Evolutionary conservation across 2,797 vertebrate species (phyloP), one percentile per base, ranked within the genome.

Genomic region (Sebastiscus albofasciatus): DNA sequence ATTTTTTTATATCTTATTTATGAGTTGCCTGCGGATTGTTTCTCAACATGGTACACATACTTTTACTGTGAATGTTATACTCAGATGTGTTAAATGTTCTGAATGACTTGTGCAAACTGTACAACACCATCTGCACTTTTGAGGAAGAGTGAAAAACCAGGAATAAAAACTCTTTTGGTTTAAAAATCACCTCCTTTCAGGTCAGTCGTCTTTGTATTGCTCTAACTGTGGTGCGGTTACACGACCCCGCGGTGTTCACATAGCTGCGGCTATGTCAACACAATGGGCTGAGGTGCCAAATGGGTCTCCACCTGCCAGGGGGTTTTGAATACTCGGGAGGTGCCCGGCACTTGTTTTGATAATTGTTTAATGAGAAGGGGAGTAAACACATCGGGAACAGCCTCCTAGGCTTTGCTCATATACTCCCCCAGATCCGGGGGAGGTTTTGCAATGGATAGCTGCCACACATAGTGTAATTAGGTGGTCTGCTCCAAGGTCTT

Each of bases 1-100:
- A 93, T 95, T 96, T 96, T 72, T 96, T 96, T 96, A 94, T 96
- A 96, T 93, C 92, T 95, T 96, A 96, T 96, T 96, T 95, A 96
- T 96, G 92, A 95, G 93, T 94, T 94, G 94, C 94, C 93, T 94
- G 93, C 87, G 66, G 88, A 94, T 85, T 91, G 84, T 92, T 94
- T 92, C 91, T 95, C 88, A 93, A 92, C 93, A 94, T 92, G 76
- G 80, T 94, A 87, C 93, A 94, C 92, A 93, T 86, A 80, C 11
- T 80, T 92, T 89, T 92, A 94, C 88, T 87, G 88, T 87, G 87
- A 81, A 87, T 90, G 84, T 91, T 90, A 49, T 49, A 87, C 85
- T 82, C 83, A 87, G 72, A 79, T 95, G 91, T 94, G 94, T 93
- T 89, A 84, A 81, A 90, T 95, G 93, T 94, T 94, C 67, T 90